These are phyloP conservation scores for Notodonta dromedarius DNA, from an alignment of 2,888 invertebrate genomes.

Conservation along the genomic window DNA sequence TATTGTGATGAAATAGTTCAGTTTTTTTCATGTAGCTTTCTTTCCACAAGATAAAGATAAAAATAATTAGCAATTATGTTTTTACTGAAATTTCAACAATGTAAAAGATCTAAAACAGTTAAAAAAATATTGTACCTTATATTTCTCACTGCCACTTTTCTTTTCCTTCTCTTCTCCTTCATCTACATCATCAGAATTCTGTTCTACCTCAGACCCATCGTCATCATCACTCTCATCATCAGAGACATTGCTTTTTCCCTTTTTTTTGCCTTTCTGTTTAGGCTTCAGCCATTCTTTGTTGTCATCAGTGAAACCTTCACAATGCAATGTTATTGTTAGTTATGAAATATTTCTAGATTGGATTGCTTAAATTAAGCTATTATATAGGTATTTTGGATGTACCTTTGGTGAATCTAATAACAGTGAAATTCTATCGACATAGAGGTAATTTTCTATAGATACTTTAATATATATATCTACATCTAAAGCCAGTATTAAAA, in stretches of 20 bases:
- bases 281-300: conserved; percentile 89
- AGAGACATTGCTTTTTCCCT: conserved; percentile 48
- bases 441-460: no score
- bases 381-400: no score
- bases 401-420: no score
- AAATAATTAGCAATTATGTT: no score
- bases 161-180: conserved; percentile 46
- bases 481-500: no score
- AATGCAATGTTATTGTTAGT: not conserved
- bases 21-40: no score
- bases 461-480: no score
- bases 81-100: not conserved
- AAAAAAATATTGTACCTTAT: conserved; percentile 56
- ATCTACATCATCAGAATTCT: conserved; percentile 47
- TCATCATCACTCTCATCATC: conserved; percentile 52
- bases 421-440: no score
- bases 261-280: conserved; percentile 74
- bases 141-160: conserved; percentile 61
- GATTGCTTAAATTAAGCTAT: no score
- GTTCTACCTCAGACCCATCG: conserved; percentile 51
- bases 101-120: conserved; percentile 1
- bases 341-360: no score
- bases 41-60: no score
- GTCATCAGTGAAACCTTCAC: conserved; percentile 87
- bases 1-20: no score